Evolutionary conservation across 1,140 invertebrate species (phyloP), one percentile per base, ranked within the genome.

Genomic region (Procambarus clarkii): DNA sequence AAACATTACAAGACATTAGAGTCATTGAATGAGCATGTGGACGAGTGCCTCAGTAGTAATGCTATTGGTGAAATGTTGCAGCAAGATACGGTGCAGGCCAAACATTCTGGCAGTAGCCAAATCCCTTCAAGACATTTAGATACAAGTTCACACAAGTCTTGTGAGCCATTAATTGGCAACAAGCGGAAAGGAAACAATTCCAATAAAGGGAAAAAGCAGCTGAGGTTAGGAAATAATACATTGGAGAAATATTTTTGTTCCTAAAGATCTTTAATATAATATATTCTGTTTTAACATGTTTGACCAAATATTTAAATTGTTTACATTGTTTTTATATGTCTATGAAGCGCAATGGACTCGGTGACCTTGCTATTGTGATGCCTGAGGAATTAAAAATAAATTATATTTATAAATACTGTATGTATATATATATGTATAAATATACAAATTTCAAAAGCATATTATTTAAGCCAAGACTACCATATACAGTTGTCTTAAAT

Each of bases 31-130:
- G 77, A 71, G 18, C 89, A 91, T 71, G 60, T 91, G 4, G 89
- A 91, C 85, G 89, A 91, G n/a, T 91, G 89, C 74, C 81, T 91
- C 11, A 91, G 76, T 24, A 80, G 83, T 48, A 79, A 44, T 45
- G 45, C 82, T 18, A 85, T 91, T 34, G 80, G 58, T 80, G 71
- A 91, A 69, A 78, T 91, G 8, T 21, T 85, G 54, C 82, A 54
- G 5, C n/a, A 90, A 60, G 54, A 24, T 18, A 34, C 46, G 24
- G 24, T 3, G 11, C 71, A 58, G 44, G 34, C 48, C 18, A 11
- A 50, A 44, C 46, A 44, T n/a, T 34, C 85, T 18, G 21, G 50
- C 11, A 34, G 54, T 82, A 58, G 7, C 54, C 21, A 82, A 60
- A 3, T 44, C 8, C 21, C 50, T 21, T 44, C 58, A 8, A 74